Conservation (phyloP, 1,140 invertebrate genomes). For the Helicoverpa zea region DNA sequence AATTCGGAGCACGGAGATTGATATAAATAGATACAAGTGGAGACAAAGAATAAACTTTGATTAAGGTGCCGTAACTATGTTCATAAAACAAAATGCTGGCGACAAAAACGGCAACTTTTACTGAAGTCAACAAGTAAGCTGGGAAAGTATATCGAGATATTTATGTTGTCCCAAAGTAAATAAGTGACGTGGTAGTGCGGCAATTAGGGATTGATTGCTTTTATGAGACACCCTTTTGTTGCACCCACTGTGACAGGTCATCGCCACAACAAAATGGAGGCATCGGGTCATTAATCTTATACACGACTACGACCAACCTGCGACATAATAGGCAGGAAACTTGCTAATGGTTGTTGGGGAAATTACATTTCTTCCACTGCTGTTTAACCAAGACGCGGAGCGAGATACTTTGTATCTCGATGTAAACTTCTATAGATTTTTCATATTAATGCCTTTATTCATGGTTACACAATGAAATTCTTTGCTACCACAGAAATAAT, state of each 20-base stretch:
- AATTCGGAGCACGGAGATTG: constrained; percentile 9
- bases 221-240: constrained; percentile 68
- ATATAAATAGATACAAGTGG: constrained; percentile 19
- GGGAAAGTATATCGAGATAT: constrained; percentile 24
- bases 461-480: constrained; percentile 19
- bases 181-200: background rate
- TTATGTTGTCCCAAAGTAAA: background rate
- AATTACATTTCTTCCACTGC: constrained; percentile 72
- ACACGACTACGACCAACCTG: constrained; percentile 72
- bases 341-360: constrained; percentile 73
- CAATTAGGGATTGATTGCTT: constrained; percentile 68
- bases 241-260: constrained; percentile 74
- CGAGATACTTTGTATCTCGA: constrained; percentile 49
- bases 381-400: constrained; percentile 49
- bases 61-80: constrained; percentile 2
- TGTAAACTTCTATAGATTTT: constrained; percentile 58
- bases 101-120: constrained; percentile 29
- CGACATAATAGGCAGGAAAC: constrained; percentile 75
- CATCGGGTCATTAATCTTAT: constrained; percentile 80
- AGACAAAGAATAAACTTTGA: constrained; percentile 41
- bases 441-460: constrained; percentile 38
- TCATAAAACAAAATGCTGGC: background rate
- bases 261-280: constrained; percentile 61
- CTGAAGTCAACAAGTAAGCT: background rate
- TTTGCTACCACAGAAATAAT: background rate